phyloP scores from a whole-genome alignment of 2,888 invertebrate species.

The Eristalis intricaria region DNA sequence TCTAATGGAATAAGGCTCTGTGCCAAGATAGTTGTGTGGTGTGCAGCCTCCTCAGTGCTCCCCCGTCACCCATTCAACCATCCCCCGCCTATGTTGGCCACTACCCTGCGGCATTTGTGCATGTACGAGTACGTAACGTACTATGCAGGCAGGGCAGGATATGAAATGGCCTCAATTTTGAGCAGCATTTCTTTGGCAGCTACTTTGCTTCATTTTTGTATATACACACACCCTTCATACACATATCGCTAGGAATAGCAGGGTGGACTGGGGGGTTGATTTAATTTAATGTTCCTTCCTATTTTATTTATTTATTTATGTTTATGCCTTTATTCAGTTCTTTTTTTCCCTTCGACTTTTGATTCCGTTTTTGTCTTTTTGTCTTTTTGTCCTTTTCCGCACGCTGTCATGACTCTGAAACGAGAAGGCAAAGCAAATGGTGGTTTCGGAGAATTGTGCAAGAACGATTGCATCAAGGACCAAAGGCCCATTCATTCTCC shows the following conservation, averaged over 20 bases:
- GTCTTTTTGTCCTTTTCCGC: neutral
- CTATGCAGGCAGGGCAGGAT: constrained; percentile 36
- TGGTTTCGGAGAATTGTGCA: constrained; percentile 37
- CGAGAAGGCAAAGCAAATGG: constrained; percentile 11
- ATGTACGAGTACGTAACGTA: neutral
- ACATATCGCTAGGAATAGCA: constrained; percentile 31
- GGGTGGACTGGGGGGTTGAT: constrained; percentile 36
- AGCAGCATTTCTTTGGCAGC: constrained; percentile 66
- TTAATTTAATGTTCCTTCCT: constrained; percentile 52
- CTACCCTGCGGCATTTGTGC: constrained; percentile 38
- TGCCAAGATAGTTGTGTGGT: constrained; percentile 56
- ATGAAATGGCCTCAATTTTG: constrained; percentile 65
- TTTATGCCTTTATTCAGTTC: constrained; percentile 29
- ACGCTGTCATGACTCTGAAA: neutral
- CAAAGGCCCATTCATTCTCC: constrained; percentile 19
- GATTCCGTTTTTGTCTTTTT: neutral
- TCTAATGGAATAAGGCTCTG: constrained; percentile 57
- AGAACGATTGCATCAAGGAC: constrained; percentile 32
- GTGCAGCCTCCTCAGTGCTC: neutral
- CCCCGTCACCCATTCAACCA: too few species aligned
- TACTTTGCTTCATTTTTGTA: constrained; percentile 26
- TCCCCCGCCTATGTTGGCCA: constrained; percentile 4
- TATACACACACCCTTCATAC: neutral
- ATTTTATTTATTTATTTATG: constrained; percentile 58
- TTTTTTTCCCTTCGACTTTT: neutral